phyloP scores from a whole-genome alignment of 2,888 invertebrate genomes.

The Lysandra coridon region DNA sequence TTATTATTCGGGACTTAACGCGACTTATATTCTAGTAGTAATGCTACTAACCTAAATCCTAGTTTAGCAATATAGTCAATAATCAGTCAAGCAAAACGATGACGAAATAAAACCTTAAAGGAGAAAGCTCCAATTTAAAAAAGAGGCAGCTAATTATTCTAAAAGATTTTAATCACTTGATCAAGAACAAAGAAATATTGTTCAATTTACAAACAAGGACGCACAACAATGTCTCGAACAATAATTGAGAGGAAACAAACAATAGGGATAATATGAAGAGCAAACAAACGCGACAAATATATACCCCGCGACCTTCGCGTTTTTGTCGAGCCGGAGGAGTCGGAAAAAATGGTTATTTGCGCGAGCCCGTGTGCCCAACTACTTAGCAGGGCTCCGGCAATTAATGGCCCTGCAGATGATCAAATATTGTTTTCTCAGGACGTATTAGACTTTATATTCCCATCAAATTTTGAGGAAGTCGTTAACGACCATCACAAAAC shows the following conservation, averaged over 20 bases:
- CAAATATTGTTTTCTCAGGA: conserved; percentile 11
- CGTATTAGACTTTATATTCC: background rate
- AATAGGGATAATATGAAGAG: conserved; percentile 20
- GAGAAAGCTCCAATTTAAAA: background rate
- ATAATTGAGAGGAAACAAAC: conserved; percentile 20
- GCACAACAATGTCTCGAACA: conserved; percentile 5
- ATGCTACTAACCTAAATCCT: background rate
- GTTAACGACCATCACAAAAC: background rate
- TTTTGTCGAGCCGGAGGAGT: conserved; percentile 37
- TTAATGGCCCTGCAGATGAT: conserved; percentile 46
- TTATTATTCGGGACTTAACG: no score
- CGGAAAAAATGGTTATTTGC: conserved; percentile 48
- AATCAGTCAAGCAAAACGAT: background rate
- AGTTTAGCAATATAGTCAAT: background rate
- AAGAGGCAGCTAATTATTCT: background rate
- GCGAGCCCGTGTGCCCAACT: conserved; percentile 54
- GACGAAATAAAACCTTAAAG: background rate
- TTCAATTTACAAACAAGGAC: conserved; percentile 19
- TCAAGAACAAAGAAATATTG: conserved; percentile 18
- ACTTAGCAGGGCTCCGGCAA: conserved; percentile 60
- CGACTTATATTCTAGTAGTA: no score
- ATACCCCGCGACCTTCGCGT: conserved; percentile 30
- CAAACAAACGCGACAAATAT: conserved; percentile 22
- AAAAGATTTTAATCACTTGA: background rate
- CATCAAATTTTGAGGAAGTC: conserved; percentile 9